These are phyloP conservation scores for Stratiolaelaps scimitus DNA, from an alignment of 1,140 invertebrate species.

Conservation along the genomic window DNA sequence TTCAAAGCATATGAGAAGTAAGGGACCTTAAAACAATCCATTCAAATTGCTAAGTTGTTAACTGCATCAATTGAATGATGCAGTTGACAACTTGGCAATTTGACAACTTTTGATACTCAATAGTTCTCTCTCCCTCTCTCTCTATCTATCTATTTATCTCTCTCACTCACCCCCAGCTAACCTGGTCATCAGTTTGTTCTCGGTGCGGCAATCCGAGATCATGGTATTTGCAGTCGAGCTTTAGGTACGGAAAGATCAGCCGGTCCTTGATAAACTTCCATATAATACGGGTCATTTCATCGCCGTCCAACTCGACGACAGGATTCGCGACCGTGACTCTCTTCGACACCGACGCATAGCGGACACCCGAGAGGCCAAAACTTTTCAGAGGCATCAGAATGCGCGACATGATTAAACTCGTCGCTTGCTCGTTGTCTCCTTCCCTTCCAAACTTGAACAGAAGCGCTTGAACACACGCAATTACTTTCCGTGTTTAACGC, in stretches of 20 bases:
- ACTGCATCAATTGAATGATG: too few relatives aligned
- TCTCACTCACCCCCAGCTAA: constrained; percentile 37
- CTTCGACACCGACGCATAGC: background rate
- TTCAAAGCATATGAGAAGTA: too few relatives aligned
- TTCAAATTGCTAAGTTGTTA: too few relatives aligned
- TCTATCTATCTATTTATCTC: too few relatives aligned
- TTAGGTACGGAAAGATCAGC: constrained; percentile 73
- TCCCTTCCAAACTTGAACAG: too few relatives aligned
- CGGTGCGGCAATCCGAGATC: constrained; percentile 70
- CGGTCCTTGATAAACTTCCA: constrained; percentile 78
- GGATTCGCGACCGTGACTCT: constrained; percentile 41
- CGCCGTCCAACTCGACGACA: constrained; percentile 79
- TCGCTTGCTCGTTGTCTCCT: too few relatives aligned
- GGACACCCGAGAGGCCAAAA: background rate
- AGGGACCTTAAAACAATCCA: too few relatives aligned
- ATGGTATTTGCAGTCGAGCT: constrained; percentile 68
- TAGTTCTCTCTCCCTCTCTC: too few relatives aligned
- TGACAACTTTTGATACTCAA: too few relatives aligned
- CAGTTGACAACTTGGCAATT: too few relatives aligned
- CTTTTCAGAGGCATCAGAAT: background rate
- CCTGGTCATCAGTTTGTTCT: constrained; percentile 72
- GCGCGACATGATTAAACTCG: background rate
- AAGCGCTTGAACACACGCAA: too few relatives aligned
- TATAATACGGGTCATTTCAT: constrained; percentile 76
- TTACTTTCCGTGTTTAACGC: too few relatives aligned